Evolutionary conservation across 2,888 invertebrate species (phyloP).

Genomic region (Lasioglossum zephyrum): DNA sequence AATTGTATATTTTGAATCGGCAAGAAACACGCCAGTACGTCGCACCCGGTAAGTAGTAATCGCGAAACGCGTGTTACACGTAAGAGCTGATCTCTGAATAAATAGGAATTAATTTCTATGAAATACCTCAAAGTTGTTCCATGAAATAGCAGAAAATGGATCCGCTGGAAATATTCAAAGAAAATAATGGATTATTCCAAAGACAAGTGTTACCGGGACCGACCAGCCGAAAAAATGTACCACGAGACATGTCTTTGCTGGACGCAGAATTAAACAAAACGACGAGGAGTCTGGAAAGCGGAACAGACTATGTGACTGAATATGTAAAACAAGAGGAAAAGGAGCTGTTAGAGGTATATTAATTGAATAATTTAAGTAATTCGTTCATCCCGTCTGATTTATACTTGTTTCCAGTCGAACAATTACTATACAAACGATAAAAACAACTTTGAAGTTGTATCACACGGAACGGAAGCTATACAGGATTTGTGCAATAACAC

Average conservation of each 20-base stretch:
- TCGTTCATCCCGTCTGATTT: neutral
- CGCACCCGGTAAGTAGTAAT: neutral
- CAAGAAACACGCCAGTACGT: neutral
- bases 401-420: constrained; percentile 32
- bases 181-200: constrained; percentile 41
- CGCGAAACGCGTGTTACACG: neutral
- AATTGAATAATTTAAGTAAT: neutral
- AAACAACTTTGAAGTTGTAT: constrained; percentile 72
- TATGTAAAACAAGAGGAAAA: constrained; percentile 78
- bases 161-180: constrained; percentile 60
- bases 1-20: neutral
- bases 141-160: constrained; percentile 63
- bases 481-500: constrained; percentile 64
- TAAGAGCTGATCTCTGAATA: neutral
- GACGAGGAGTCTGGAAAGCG: constrained; percentile 43
- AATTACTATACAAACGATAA: neutral
- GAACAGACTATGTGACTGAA: constrained; percentile 77
- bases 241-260: constrained; percentile 14
- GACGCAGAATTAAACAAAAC: constrained; percentile 3
- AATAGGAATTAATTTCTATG: neutral
- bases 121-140: neutral
- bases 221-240: neutral
- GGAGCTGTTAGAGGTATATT: constrained; percentile 73
- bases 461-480: constrained; percentile 73
- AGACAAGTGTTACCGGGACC: constrained; percentile 32